Base-by-base conservation (phyloP, 2,888 invertebrate species). In the Nomada hirtipes region DNA sequence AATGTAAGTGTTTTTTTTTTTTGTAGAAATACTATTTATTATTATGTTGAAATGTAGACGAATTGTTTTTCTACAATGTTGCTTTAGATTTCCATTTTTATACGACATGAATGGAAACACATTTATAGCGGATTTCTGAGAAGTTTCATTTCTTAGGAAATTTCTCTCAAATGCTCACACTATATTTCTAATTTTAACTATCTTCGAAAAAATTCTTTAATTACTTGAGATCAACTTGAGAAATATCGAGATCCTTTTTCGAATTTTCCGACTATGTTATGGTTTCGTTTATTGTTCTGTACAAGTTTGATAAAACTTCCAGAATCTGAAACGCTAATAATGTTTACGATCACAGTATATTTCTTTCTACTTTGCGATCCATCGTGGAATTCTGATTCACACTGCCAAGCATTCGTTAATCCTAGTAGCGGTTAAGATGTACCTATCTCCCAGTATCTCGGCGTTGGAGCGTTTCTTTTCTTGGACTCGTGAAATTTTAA, bases 1-100 rank as follows among this genome's bases (percentile, higher is more conserved):
- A 97, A 97, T 93, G 97, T 97, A 94, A 97, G 97, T 96, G 91
- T 7, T 7, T 29, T 36, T 29, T 29, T 29, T 29, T 7, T 36
- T 36, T 36, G 29, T 7, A 36, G 7, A 65, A 72, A n/a, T 44
- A 10, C 20, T 63, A 11, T 11, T 20, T 26, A 55, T 59, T 18
- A n/a, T 57, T 26, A 26, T n/a, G 44, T 15, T 13, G 23, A 50
- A 10, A 9, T 7, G 7, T 36, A 36, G 36, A 36, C 36, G 36
- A 36, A 36, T 36, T 7, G 18, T 1, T 2, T 26, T 11, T 59
- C 13, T 18, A 50, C 18, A 9, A 26, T 26, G 18, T 59, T 69
- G 7, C 15, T 36, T 20, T 36, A n/a, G 2, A n/a, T 36, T 7
- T 65, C 36, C 7, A 36, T 36, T 36, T 36, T 36, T 36, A 36